These are phyloP conservation scores for Gila orcuttii DNA, from an alignment of 2,113 vertebrate species.

Conservation along the genomic window DNA sequence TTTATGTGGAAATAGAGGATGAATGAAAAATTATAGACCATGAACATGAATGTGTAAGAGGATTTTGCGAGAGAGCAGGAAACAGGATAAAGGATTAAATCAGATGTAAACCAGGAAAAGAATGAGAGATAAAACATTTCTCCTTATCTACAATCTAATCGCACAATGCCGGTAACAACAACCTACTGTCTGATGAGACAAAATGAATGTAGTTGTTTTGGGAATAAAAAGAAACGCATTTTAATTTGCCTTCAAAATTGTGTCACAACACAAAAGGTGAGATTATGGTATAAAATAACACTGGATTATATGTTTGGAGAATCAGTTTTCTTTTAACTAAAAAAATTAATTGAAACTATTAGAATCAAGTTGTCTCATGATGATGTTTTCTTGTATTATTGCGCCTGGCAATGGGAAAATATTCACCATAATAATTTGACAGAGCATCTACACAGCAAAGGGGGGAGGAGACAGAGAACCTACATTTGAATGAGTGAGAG, in stretches of 20 bases:
- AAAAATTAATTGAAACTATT: background rate
- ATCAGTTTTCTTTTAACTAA: background rate
- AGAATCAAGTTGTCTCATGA: background rate
- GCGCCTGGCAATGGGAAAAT: background rate
- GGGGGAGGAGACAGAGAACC: background rate
- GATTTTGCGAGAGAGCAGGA: slow-evolving; percentile 50
- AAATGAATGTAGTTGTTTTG: background rate
- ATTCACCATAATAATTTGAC: background rate
- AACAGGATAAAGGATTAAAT: slow-evolving; percentile 49
- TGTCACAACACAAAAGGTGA: background rate
- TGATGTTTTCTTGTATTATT: background rate
- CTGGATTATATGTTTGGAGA: background rate
- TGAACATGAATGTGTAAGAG: slow-evolving; percentile 51
- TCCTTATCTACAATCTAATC: slow-evolving; percentile 2
- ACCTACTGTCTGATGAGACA: background rate
- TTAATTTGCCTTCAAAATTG: background rate
- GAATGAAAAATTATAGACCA: slow-evolving; percentile 53
- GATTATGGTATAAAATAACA: background rate
- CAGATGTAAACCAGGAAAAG: slow-evolving; percentile 37
- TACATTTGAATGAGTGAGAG: slow-evolving; percentile 8
- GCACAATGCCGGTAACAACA: background rate
- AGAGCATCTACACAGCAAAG: background rate
- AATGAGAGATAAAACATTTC: slow-evolving; percentile 21
- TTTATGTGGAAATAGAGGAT: slow-evolving; percentile 25
- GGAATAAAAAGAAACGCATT: background rate